Evolutionary conservation across 1,140 invertebrate species (phyloP).

Genomic region (Ectropis grisescens): DNA sequence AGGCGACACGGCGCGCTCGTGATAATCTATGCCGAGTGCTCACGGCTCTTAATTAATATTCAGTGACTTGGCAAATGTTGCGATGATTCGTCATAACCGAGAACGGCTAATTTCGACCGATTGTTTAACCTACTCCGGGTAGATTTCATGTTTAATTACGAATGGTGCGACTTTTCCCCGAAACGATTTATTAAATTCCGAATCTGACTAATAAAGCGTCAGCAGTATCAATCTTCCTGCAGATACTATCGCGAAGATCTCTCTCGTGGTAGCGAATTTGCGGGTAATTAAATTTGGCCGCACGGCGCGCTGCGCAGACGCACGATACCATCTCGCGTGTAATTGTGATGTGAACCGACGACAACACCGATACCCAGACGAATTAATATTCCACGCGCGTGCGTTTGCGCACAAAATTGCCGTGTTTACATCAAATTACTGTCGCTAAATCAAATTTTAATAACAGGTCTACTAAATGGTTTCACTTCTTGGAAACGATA

Average conservation of each 20-base stretch:
- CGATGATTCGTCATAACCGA: conserved; percentile 10
- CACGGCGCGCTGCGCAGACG: conserved; percentile 12
- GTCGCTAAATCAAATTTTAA: conserved; percentile 3
- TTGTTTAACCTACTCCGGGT: conserved; percentile 25
- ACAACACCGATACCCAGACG: conserved; percentile 16
- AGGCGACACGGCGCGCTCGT: conserved; percentile 14
- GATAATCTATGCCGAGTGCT: conserved; percentile 12
- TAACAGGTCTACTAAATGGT: conserved; percentile 1
- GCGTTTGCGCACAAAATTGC: conserved; percentile 13
- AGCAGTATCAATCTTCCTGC: too few species aligned
- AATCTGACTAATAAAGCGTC: too few species aligned
- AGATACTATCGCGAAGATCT: conserved; percentile 14
- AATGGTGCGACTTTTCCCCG: conserved; percentile 7
- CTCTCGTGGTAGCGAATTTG: conserved; percentile 26
- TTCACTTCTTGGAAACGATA: conserved; percentile 7
- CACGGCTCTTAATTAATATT: conserved; percentile 45
- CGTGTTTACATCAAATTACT: conserved; percentile 15
- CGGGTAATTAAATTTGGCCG: conserved; percentile 47
- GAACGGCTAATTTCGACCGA: conserved; percentile 28
- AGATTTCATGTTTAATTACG: too few species aligned
- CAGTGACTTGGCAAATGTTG: conserved; percentile 34
- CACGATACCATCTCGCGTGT: conserved; percentile 33
- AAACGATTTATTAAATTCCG: too few species aligned
- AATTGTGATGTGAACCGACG: conserved; percentile 24
- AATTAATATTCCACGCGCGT: conserved; percentile 32